Evolutionary conservation across 2,797 vertebrate species (phyloP).

Genomic region (Crocidura indochinensis): DNA sequence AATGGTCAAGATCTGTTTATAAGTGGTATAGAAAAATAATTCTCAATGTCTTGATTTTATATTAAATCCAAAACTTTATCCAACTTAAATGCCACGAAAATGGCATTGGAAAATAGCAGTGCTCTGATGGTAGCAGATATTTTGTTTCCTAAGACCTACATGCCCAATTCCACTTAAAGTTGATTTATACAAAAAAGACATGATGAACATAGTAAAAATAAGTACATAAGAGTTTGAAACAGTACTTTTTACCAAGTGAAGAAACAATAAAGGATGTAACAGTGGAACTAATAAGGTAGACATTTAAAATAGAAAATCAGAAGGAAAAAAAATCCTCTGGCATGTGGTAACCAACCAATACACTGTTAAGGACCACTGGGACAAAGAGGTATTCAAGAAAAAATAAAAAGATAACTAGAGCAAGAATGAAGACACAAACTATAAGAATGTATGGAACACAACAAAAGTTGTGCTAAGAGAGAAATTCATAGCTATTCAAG

Average conservation of each 20-base stretch:
- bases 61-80: constrained; percentile 52
- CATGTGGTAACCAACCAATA: no score
- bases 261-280: constrained; percentile 19
- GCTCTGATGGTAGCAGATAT: not conserved
- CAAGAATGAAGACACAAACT: no score
- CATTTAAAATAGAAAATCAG: no score
- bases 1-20: not conserved
- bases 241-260: constrained; percentile 39
- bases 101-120: not conserved
- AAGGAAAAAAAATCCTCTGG: no score
- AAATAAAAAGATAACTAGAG: no score
- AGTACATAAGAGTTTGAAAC: no score
- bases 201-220: constrained; percentile 4
- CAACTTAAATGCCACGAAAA: not conserved
- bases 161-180: not conserved
- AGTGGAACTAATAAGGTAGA: not conserved
- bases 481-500: no score
- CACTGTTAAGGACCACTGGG: no score
- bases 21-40: constrained; percentile 34
- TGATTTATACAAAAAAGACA: not conserved
- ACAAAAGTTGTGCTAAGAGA: no score
- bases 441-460: no score
- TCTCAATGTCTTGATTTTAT: constrained; percentile 2
- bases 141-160: not conserved
- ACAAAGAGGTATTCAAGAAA: no score